Percentiles rank a stretch among this genome's conserved stretches.
phyloP scores from a whole-genome alignment of 1,140 invertebrate genomes.

The Dendrolimus punctatus region DNA sequence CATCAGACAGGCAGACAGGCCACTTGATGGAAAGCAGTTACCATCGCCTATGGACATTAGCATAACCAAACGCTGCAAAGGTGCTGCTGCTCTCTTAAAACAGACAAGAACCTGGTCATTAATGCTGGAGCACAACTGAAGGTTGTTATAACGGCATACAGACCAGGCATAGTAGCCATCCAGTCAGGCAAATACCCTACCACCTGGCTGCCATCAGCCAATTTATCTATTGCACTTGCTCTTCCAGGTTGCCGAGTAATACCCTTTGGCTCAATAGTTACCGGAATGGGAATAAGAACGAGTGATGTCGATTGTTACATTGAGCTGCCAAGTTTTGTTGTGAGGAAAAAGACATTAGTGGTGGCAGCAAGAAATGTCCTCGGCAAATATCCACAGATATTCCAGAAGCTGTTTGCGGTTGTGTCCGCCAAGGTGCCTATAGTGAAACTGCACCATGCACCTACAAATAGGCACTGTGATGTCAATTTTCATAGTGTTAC shows the following conservation, averaged over 20 bases:
- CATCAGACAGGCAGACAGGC: too few species aligned
- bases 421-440: constrained; percentile 78
- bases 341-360: constrained; percentile 20
- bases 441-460: constrained; percentile 75
- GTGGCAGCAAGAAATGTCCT: constrained; percentile 52
- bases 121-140: too few species aligned
- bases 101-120: too few species aligned
- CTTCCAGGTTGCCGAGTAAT: constrained; percentile 52
- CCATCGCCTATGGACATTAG: too few species aligned
- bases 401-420: constrained; percentile 72
- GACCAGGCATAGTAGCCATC: too few species aligned
- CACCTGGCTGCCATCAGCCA: too few species aligned
- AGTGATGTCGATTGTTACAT: constrained; percentile 80
- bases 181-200: too few species aligned
- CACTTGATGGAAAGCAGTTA: too few species aligned
- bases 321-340: constrained; percentile 26
- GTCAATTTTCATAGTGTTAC: constrained; percentile 76
- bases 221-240: constrained; percentile 1
- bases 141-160: too few species aligned
- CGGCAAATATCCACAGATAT: constrained; percentile 39
- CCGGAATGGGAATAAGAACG: constrained; percentile 74
- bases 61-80: too few species aligned
- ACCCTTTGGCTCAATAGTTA: constrained; percentile 78
- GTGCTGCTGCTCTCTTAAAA: too few species aligned
- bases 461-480: constrained; percentile 75